Evolutionary conservation across 2,113 vertebrate species (phyloP).

Genomic region (Phalacrocorax aristotelis): DNA sequence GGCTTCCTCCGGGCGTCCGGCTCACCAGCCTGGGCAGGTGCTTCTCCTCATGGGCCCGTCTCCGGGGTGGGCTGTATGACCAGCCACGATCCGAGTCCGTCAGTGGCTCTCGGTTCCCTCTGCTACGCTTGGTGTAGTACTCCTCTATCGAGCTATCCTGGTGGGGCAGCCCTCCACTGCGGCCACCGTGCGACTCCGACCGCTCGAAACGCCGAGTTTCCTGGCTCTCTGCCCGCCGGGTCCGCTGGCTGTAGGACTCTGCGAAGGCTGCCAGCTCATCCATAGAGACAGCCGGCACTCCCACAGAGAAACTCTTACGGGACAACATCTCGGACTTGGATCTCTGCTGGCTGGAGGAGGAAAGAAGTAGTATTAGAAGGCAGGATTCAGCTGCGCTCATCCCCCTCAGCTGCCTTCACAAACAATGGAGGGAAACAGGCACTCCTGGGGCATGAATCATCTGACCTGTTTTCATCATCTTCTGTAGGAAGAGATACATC

Average conservation of each 20-base stretch:
- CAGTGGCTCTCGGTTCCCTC: constrained; percentile 68
- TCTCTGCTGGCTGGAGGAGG: constrained; percentile 81
- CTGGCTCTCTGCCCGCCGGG: constrained; percentile 75
- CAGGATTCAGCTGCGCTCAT: neutral
- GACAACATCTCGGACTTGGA: constrained; percentile 89
- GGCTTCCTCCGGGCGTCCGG: constrained; percentile 77
- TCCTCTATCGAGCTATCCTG: constrained; percentile 72
- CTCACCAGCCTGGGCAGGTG: constrained; percentile 77
- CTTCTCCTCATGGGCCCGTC: constrained; percentile 79
- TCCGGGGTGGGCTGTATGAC: constrained; percentile 78
- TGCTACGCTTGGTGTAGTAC: constrained; percentile 69
- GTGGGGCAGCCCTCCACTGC: constrained; percentile 25
- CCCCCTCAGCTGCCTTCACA: neutral
- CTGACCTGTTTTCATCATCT: neutral
- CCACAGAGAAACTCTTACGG: constrained; percentile 84
- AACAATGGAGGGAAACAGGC: neutral
- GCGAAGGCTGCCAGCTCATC: constrained; percentile 94
- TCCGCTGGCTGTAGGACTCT: constrained; percentile 79
- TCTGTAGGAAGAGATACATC: neutral
- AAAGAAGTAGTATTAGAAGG: neutral
- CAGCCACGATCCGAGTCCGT: constrained; percentile 74
- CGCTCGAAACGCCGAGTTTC: constrained; percentile 76
- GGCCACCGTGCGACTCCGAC: constrained; percentile 58
- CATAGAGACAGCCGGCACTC: constrained; percentile 88
- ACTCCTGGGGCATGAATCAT: neutral